Base-by-base conservation (phyloP, 37 sponge, comb jelly and placozoan species). In the Aphrocallistes beatrix region DNA sequence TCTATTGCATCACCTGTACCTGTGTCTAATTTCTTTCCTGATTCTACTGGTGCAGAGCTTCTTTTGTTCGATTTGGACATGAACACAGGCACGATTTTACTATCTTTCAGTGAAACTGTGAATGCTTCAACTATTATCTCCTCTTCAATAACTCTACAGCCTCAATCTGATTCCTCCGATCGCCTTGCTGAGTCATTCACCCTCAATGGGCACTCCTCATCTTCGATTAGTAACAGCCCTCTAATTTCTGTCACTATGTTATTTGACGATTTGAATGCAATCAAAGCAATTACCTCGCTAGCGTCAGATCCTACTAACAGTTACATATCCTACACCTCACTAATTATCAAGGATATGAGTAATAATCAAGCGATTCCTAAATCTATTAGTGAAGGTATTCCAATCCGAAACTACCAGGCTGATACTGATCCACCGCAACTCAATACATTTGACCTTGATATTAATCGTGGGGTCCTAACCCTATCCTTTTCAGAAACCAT, bases 91-190 rank as follows among this genome's bases (percentile, higher is more conserved):
- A 81, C 34, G 30, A 21, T 93, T 9, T 83, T 21, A 17, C 85
- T 93, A 23, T 45, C 69, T 23, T 95, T 95, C 50, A 51, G 39
- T 51, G 96, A 95, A 50, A 89, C 96, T n/a, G 86, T 95, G 36
- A 85, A 92, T 0, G 90, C 82, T n/a, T 37, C 84, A 0, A 51
- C 92, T 42, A n/a, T 37, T 9, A 38, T 87, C 1, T 81, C 92
- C 50, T 34, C 75, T 32, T 21, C 75, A 60, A 60, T 60, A 13
- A 60, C 75, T 6, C n/a, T 60, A 17, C 90, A 85, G 38, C 82
- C 88, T 87, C 81, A 39, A 16, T 42, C 85, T 82, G 83, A 38
- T 38, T 91, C 88, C 81, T 82, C 83, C 32, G 1, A 30, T 38
- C 39, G 19, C 0, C 81, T 84, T 19, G 36, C 81, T 32, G 75